Evolutionary conservation across 2,113 vertebrate species (phyloP).

Genomic region (Coturnix japonica): DNA sequence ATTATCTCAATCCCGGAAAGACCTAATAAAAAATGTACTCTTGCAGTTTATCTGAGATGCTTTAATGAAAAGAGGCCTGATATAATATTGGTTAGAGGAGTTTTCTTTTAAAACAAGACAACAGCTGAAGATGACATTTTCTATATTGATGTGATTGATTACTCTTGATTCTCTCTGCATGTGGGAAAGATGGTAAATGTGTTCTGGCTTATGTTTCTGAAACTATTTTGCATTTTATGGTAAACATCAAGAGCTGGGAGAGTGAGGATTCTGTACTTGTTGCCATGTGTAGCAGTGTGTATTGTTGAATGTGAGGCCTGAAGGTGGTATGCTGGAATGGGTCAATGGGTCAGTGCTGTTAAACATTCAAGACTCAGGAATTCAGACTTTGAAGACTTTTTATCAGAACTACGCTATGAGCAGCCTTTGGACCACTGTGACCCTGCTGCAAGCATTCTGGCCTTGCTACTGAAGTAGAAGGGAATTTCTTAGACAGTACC

Average conservation of each 20-base stretch:
- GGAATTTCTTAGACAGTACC: not conserved
- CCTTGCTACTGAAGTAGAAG: not conserved
- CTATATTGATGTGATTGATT: not conserved
- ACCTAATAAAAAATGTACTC: not conserved
- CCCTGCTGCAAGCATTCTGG: not conserved
- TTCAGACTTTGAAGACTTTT: not conserved
- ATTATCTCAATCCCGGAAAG: not conserved
- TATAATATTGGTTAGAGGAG: not conserved
- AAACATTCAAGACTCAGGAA: not conserved
- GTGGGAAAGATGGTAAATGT: not conserved
- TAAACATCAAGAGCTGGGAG: not conserved
- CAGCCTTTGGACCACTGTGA: not conserved
- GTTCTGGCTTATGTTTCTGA: not conserved
- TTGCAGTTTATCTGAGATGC: not conserved
- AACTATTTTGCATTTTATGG: not conserved
- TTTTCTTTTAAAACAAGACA: not conserved
- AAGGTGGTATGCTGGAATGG: not conserved
- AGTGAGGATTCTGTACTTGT: not conserved
- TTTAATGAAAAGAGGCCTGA: not conserved
- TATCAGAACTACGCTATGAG: not conserved
- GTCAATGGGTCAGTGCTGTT: not conserved
- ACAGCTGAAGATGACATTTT: not conserved
- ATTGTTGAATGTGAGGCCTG: not conserved
- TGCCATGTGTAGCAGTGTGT: fast-evolving
- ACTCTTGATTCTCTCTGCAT: not conserved